Percentiles rank a stretch among this genome's conserved stretches.
phyloP scores from a whole-genome alignment of 1,140 invertebrate genomes.

The Lepidurus apus region DNA sequence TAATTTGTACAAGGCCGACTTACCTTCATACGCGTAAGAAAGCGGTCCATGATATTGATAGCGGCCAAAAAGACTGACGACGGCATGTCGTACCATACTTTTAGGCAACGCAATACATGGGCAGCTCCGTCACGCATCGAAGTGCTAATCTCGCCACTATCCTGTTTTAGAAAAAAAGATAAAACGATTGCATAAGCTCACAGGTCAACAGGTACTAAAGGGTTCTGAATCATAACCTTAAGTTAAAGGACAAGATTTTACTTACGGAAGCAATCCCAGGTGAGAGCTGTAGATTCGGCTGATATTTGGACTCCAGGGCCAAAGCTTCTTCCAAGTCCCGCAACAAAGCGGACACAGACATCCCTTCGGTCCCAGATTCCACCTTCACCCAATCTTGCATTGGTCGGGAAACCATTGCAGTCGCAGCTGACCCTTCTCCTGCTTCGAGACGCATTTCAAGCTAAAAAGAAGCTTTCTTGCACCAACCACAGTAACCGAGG shows the following conservation, averaged over 20 bases:
- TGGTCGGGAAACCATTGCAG: neutral
- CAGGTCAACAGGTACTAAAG: neutral
- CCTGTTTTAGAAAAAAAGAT: constrained; percentile 40
- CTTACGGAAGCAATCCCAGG: constrained; percentile 42
- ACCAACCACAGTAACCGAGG: constrained; percentile 17
- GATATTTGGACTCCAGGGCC: constrained; percentile 60
- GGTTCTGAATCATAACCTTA: neutral
- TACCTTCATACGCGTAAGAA: constrained; percentile 65
- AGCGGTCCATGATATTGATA: constrained; percentile 69
- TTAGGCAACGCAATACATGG: constrained; percentile 69
- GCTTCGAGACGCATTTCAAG: neutral
- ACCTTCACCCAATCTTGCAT: neutral
- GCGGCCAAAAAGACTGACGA: constrained; percentile 69
- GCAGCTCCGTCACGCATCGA: constrained; percentile 67
- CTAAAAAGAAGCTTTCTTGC: neutral
- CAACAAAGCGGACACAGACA: constrained; percentile 50
- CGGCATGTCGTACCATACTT: constrained; percentile 73
- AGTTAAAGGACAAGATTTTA: constrained; percentile 31
- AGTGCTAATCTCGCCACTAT: constrained; percentile 60
- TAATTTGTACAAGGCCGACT: constrained; percentile 38
- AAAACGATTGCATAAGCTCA: constrained; percentile 23
- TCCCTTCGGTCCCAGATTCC: constrained; percentile 10
- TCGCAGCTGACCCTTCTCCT: constrained; percentile 5
- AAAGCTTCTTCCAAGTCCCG: constrained; percentile 61
- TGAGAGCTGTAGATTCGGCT: constrained; percentile 59